Base-by-base conservation (phyloP, 2,888 invertebrate species). In the Scaptomyza parva region DNA sequence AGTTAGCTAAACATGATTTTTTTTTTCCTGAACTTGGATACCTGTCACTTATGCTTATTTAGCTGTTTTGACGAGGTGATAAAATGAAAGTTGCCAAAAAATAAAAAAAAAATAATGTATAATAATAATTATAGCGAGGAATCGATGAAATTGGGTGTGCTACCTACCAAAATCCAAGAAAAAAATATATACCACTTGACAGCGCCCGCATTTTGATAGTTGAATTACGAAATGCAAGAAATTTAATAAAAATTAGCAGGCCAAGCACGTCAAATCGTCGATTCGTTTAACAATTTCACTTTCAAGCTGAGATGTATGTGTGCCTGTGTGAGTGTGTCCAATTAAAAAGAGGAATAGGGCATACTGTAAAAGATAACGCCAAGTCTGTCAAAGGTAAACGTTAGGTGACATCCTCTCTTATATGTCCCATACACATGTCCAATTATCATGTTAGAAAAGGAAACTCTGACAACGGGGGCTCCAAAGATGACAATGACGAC, bases 361-460 rank as follows among this genome's bases (percentile, higher is more conserved):
- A 59, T 52, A 53, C 63, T 60, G 52, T 6, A 2, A 57, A 64
- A 57, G 45, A 14, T 55, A 62, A 59, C 58, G 39, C 50, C 58
- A 17, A n/a, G 14, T 57, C 70, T 70, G 54, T 40, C 76, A 53
- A 68, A 75, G 78, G 75, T 71, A 70, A 65, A 55, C 45, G 54
- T 40, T 43, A 50, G 17, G 52, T 48, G 61, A 17, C 61, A 66
- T 70, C 72, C 72, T 64, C 72, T 64, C 67, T 63, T 70, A 86
- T 80, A 35, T 2, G 76, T 76, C 73, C 73, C 86, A 86, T 76
- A 70, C 69, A 39, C 65, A 75, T 75, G 84, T 73, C 86, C 88
- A 85, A 88, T 88, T 85, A 85, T 88, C 80, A 86, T 86, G 86
- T 86, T 85, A 59, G 76, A 68, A 63, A 71, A 66, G 67, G 70